Evolutionary conservation across 2,888 invertebrate genomes (phyloP).

Genomic region (Nephrocerus scutellatus): DNA sequence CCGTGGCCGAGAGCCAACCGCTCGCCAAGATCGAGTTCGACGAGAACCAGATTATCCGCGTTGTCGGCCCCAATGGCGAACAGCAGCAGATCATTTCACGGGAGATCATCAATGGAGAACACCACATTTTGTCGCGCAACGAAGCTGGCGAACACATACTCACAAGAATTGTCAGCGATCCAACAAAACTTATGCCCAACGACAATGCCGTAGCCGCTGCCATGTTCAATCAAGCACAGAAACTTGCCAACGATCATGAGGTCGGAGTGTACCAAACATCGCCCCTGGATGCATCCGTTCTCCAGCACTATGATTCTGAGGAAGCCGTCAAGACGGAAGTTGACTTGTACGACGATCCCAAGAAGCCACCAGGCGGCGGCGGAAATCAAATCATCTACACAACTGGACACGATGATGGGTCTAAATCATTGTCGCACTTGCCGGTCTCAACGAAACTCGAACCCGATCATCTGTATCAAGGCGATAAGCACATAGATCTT

Average conservation of each 20-base stretch:
- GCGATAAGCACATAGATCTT: constrained; percentile 61
- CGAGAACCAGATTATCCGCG: constrained; percentile 47
- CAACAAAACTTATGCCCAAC: constrained; percentile 44
- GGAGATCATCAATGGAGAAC: constrained; percentile 48
- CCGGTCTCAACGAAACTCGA: constrained; percentile 44
- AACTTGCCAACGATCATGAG: constrained; percentile 38
- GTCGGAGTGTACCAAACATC: constrained; percentile 44
- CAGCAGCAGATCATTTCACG: constrained; percentile 48
- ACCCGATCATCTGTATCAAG: constrained; percentile 47
- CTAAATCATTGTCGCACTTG: constrained; percentile 39
- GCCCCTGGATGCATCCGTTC: constrained; percentile 43
- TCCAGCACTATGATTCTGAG: constrained; percentile 44
- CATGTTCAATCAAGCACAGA: constrained; percentile 45
- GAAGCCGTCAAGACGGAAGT: constrained; percentile 43
- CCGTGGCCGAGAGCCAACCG: constrained; percentile 33
- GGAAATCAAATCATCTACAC: constrained; percentile 49
- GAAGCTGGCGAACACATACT: constrained; percentile 49
- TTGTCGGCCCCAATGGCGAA: constrained; percentile 47
- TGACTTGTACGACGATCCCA: constrained; percentile 44
- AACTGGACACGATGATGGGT: constrained; percentile 45
- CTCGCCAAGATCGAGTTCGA: constrained; percentile 47
- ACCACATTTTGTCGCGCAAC: constrained; percentile 47
- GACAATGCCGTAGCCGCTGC: constrained; percentile 44
- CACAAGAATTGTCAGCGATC: constrained; percentile 47
- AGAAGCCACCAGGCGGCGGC: constrained; percentile 32